Evolutionary conservation across 2,113 vertebrate species (phyloP).

Genomic region (Tupaia chinensis): DNA sequence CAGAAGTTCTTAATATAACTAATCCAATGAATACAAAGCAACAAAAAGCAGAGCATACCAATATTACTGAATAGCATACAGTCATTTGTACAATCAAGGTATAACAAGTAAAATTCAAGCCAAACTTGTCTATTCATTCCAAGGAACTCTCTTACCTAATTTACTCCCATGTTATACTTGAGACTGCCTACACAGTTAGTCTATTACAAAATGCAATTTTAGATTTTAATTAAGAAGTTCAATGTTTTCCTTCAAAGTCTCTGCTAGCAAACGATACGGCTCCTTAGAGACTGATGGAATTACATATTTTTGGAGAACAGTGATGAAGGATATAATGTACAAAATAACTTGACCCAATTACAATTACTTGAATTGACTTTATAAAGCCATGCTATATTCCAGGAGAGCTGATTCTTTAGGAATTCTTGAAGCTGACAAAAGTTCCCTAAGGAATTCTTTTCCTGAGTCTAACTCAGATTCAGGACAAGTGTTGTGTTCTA

Average conservation of each 20-base stretch:
- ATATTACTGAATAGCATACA: not conserved
- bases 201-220: constrained; percentile 4
- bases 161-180: not conserved
- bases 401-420: not conserved
- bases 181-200: not conserved
- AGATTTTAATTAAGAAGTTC: constrained; percentile 56
- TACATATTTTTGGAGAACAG: not conserved
- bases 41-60: not conserved
- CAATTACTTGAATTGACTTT: not conserved
- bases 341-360: constrained; percentile 43
- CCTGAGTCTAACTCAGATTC: not conserved
- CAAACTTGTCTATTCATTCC: not conserved
- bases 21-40: not conserved
- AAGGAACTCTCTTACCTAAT: not conserved
- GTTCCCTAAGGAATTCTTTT: not conserved
- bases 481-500: not conserved
- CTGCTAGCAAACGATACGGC: not conserved
- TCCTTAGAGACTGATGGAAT: not conserved
- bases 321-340: not conserved
- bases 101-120: not conserved
- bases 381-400: not conserved
- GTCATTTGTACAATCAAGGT: not conserved
- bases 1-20: not conserved
- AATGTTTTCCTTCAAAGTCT: constrained; percentile 30
- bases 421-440: not conserved